Conservation (phyloP, 92 coral and sea anemone species). For the Paragorgia papillata region DNA sequence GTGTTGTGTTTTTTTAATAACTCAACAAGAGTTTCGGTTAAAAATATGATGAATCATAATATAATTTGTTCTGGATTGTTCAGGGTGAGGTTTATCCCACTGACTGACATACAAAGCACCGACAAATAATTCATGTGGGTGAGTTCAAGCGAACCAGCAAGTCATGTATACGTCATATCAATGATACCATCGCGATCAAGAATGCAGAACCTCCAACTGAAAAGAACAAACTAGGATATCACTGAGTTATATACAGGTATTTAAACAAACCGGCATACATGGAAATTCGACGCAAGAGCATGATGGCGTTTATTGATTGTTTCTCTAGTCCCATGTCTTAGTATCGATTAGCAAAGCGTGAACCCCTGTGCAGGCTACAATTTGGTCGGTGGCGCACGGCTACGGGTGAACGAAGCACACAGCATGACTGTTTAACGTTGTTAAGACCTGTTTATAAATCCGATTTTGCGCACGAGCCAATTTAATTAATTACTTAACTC, state of each 20-base stretch:
- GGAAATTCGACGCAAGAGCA: no score
- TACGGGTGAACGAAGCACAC: constrained; percentile 15
- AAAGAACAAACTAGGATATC: neutral
- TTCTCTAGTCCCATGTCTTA: constrained; percentile 39
- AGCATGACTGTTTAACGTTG: constrained; percentile 50
- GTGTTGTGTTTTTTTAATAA: no score
- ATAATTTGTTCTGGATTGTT: no score
- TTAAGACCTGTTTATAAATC: constrained; percentile 34
- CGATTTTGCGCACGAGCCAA: constrained; percentile 42
- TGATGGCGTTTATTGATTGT: neutral
- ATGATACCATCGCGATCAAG: neutral
- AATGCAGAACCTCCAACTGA: neutral
- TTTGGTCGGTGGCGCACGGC: constrained; percentile 5
- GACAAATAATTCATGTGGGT: no score
- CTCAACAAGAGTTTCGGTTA: no score
- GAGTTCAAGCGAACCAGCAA: neutral
- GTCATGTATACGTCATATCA: neutral
- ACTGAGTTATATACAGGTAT: neutral
- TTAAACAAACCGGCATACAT: neutral
- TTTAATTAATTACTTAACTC: constrained; percentile 26
- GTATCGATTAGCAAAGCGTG: neutral
- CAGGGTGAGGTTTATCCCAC: no score
- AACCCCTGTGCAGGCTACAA: constrained; percentile 1
- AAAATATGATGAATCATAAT: no score
- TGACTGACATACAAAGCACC: no score